phyloP scores from a whole-genome alignment of 1,140 invertebrate species.

The Trichonephila clavipes region DNA sequence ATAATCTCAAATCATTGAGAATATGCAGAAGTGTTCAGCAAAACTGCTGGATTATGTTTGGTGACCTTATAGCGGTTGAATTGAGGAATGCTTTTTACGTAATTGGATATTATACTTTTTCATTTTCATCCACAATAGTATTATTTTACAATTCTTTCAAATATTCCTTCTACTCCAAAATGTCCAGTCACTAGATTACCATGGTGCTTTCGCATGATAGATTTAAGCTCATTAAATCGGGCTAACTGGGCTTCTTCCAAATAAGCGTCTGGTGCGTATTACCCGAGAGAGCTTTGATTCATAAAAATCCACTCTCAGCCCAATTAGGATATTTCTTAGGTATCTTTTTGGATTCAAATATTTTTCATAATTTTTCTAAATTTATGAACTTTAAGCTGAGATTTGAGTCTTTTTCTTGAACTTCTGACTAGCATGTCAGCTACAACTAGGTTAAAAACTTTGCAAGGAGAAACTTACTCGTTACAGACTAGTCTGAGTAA shows the following conservation, averaged over 20 bases:
- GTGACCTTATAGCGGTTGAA: neutral
- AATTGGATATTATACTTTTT: neutral
- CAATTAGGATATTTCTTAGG: neutral
- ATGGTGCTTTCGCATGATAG: slow-evolving; percentile 24
- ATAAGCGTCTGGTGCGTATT: slow-evolving; percentile 13
- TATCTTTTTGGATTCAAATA: neutral
- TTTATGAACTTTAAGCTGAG: neutral
- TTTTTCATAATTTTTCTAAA: neutral
- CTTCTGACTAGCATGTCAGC: neutral
- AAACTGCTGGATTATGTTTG: neutral
- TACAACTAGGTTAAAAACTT: neutral
- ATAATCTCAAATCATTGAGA: slow-evolving; percentile 1
- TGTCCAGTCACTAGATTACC: slow-evolving; percentile 9
- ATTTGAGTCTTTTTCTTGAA: neutral
- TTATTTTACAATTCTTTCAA: neutral
- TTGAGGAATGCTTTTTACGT: neutral
- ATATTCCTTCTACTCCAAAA: slow-evolving; percentile 2
- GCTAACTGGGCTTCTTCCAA: slow-evolving; percentile 10
- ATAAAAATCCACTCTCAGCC: slow-evolving; percentile 33
- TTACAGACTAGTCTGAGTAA: neutral
- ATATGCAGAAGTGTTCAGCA: neutral
- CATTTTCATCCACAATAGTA: slow-evolving; percentile 48
- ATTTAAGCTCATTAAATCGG: neutral
- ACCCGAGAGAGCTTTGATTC: neutral
- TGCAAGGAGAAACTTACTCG: neutral